These are phyloP conservation scores for Oriolus oriolus DNA, from an alignment of 2,113 vertebrate species.

Conservation along the genomic window DNA sequence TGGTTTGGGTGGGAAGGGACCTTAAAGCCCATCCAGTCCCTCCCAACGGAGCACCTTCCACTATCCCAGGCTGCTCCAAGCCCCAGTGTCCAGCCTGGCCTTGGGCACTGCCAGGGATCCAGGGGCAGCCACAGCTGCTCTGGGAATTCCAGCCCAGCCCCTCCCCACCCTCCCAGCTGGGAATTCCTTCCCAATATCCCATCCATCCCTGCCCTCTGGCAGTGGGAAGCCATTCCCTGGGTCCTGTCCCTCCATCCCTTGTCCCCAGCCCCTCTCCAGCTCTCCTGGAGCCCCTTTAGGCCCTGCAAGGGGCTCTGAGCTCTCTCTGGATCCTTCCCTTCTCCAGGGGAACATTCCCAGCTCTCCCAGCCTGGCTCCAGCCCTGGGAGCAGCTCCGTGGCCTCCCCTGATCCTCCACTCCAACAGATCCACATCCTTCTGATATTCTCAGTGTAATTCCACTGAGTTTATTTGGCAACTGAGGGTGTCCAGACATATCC, in stretches of 20 bases:
- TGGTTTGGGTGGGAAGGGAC: not conserved
- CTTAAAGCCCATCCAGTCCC: accelerated
- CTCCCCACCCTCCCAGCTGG: not conserved
- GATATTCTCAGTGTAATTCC: not conserved
- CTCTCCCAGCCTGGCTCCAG: not conserved
- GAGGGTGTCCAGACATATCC: not conserved
- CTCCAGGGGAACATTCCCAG: not conserved
- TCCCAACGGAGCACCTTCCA: not conserved
- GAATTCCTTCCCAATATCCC: not conserved
- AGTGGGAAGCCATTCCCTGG: not conserved
- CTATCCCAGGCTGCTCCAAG: not conserved
- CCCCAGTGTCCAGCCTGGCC: not conserved
- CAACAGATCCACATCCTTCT: not conserved
- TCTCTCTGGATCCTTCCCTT: not conserved
- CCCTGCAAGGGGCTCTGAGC: not conserved
- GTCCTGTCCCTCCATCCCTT: not conserved
- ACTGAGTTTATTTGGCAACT: not conserved
- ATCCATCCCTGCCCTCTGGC: not conserved
- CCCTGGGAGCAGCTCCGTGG: accelerated
- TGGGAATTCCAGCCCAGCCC: not conserved
- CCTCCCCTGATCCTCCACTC: not conserved
- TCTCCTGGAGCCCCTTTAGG: not conserved
- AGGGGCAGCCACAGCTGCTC: not conserved
- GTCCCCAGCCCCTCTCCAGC: not conserved
- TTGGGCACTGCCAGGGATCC: not conserved